Evolutionary conservation across 2,113 vertebrate genomes (phyloP).

Genomic region (Ia io): DNA sequence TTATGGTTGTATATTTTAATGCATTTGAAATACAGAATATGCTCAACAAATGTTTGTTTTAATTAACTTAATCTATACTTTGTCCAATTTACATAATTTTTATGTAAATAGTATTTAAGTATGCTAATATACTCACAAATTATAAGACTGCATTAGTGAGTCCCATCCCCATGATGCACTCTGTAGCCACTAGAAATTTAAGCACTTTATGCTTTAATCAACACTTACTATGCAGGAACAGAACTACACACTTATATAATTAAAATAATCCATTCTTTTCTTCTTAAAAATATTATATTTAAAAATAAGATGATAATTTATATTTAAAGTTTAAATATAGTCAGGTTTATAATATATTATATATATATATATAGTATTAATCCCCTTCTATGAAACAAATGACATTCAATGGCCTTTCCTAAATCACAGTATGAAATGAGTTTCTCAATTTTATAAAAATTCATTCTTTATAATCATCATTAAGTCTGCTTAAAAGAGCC

Average conservation of each 20-base stretch:
- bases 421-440: constrained; percentile 21
- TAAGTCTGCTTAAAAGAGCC: constrained; percentile 6
- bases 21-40: background rate
- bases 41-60: background rate
- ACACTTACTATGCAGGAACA: background rate
- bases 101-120: background rate
- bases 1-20: background rate
- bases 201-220: constrained; percentile 17
- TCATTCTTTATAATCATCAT: constrained; percentile 6
- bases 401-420: background rate
- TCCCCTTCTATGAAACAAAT: background rate
- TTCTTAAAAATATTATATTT: background rate
- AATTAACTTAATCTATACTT: background rate
- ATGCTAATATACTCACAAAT: background rate
- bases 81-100: background rate
- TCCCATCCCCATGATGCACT: background rate
- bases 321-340: constrained; percentile 32
- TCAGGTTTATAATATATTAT: background rate
- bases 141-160: background rate
- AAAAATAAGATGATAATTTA: background rate
- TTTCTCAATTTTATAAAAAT: constrained; percentile 34
- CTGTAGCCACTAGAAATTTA: background rate
- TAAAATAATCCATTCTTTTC: constrained; percentile 2
- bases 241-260: background rate
- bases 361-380: background rate